These are phyloP conservation scores for Cataglyphis hispanica DNA, from an alignment of 1,140 invertebrate species.

Conservation along the genomic window DNA sequence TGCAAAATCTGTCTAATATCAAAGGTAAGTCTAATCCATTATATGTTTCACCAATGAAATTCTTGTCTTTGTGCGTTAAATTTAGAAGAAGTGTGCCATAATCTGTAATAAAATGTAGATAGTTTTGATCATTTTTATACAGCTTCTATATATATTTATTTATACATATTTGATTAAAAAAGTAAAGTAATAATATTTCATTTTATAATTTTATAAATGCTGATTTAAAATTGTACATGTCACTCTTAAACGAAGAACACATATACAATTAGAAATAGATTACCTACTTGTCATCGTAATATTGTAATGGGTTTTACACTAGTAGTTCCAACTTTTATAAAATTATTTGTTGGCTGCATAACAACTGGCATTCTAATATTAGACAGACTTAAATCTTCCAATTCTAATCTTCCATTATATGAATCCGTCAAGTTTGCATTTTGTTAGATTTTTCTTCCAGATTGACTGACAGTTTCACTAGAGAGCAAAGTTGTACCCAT, in stretches of 20 bases:
- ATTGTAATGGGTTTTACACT: conserved; percentile 98
- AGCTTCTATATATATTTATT: background rate
- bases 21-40: conserved; percentile 92
- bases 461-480: conserved; percentile 56
- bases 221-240: background rate
- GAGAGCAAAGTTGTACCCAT: conserved; percentile 6
- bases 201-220: background rate
- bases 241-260: background rate
- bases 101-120: conserved; percentile 84
- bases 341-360: conserved; percentile 90
- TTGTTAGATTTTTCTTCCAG: conserved; percentile 77
- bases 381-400: conserved; percentile 89
- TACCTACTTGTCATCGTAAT: conserved; percentile 93
- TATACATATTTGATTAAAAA: background rate
- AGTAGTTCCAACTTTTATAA: conserved; percentile 93
- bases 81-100: conserved; percentile 92
- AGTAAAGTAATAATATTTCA: background rate
- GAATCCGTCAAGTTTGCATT: conserved; percentile 93
- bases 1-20: conserved; percentile 94
- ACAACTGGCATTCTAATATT: conserved; percentile 90
- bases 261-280: background rate
- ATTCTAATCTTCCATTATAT: conserved; percentile 90
- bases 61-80: conserved; percentile 87
- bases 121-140: background rate
- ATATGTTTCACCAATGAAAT: conserved; percentile 67